These are phyloP conservation scores for Tragelaphus imberbis DNA, from an alignment of 2,113 vertebrate genomes.

Conservation along the genomic window DNA sequence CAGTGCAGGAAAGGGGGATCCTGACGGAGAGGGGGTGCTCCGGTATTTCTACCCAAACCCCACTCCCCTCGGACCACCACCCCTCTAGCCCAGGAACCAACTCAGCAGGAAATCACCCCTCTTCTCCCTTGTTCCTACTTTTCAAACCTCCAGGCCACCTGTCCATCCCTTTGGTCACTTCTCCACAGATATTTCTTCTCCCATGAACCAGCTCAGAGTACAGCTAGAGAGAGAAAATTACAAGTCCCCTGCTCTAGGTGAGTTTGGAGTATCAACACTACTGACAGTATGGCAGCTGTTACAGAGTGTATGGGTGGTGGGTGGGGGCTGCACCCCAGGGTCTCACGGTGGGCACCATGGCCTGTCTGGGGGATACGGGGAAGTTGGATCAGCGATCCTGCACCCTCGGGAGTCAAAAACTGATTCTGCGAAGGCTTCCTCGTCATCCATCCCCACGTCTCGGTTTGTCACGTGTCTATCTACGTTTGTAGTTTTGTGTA, in stretches of 20 bases:
- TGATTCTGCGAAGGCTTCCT: neutral
- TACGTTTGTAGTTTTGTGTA: neutral
- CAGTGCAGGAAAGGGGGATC: neutral
- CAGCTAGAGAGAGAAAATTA: neutral
- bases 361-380: neutral
- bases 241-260: neutral
- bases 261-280: neutral
- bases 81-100: neutral
- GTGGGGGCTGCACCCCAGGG: too few relatives aligned
- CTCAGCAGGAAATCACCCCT: neutral
- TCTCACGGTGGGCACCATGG: neutral
- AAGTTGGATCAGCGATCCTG: neutral
- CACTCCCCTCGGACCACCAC: neutral
- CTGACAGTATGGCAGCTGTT: neutral
- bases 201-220: neutral
- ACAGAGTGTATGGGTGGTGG: fast-evolving
- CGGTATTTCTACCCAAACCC: neutral
- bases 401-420: neutral
- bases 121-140: neutral
- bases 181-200: neutral
- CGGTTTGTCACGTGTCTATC: neutral
- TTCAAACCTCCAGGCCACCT: neutral
- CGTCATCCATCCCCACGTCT: neutral
- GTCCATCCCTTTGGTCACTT: neutral
- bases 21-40: too few relatives aligned